phyloP scores from a whole-genome alignment of 2,113 vertebrate species.

The Leptobrachium leishanense region DNA sequence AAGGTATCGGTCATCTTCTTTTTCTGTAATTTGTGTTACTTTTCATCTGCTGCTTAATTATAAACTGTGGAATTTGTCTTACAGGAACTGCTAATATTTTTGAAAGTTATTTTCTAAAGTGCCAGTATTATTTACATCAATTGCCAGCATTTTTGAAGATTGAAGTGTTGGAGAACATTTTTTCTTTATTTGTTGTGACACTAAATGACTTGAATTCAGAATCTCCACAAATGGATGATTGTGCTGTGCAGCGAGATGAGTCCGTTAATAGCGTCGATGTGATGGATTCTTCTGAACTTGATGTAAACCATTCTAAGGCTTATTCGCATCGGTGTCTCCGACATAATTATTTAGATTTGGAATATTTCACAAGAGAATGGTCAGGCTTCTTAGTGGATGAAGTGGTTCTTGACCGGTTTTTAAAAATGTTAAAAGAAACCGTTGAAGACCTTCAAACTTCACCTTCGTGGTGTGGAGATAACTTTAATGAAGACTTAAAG shows the following conservation, averaged over 20 bases:
- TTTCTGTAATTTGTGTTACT: background rate
- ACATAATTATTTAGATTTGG: conserved; percentile 69
- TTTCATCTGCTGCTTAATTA: background rate
- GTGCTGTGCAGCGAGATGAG: conserved; percentile 57
- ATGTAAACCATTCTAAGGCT: conserved; percentile 20
- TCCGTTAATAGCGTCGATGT: conserved; percentile 46
- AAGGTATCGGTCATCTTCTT: conserved; percentile 41
- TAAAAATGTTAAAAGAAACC: conserved; percentile 80
- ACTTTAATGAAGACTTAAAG: conserved; percentile 62
- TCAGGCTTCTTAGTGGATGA: conserved; percentile 84
- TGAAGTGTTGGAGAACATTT: conserved; percentile 96
- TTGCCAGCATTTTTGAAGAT: conserved; percentile 82
- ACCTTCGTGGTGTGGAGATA: conserved; percentile 61
- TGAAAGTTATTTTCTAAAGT: conserved; percentile 79
- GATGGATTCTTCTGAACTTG: conserved; percentile 14
- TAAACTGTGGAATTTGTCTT: background rate
- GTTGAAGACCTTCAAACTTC: conserved; percentile 76
- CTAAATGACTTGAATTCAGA: conserved; percentile 74
- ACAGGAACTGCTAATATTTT: conserved; percentile 76
- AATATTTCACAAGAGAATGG: conserved; percentile 71
- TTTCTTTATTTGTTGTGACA: conserved; percentile 90
- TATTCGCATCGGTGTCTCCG: conserved; percentile 46
- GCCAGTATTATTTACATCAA: conserved; percentile 80
- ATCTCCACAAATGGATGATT: conserved; percentile 60
- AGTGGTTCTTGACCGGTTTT: conserved; percentile 76